Base-by-base conservation (phyloP, 30 jellyfish, hydroid and myxozoan genomes). In the Pseudorhiza aurosa region DNA sequence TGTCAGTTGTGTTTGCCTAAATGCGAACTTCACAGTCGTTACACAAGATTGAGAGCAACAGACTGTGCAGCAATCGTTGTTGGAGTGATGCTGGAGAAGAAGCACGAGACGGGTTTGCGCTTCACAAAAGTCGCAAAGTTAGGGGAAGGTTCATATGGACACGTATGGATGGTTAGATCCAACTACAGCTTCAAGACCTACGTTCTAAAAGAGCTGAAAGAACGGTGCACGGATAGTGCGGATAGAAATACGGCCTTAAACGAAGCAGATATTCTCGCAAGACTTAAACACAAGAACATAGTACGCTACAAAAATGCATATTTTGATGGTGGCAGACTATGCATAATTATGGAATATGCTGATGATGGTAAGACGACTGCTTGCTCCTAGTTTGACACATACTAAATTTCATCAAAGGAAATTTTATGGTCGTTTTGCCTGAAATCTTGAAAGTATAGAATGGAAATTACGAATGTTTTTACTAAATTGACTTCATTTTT, bases 321-420 rank as follows among this genome's bases (percentile, higher is more conserved):
- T 56, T 65, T 78, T 50, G 74, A 87, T 33, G 92, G 67, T 19
- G 56, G 75, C 19, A 77, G 53, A 9, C 81, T 87, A 21, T 87
- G 93, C 51, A 87, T 87, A 14, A 68, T 65, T 8, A 87, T 87
- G 96, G 96, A 87, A 51, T 87, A 87, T 57, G 96, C 96, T 55
- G 83, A 77, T 57, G 96, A 87, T 65, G 96, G 96, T 83, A 60
- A 35, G 85, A n/a, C 15, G n/a, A n/a, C n/a, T n/a, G n/a, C n/a
- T n/a, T n/a, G n/a, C n/a, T n/a, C n/a, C n/a, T n/a, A n/a, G n/a
- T n/a, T n/a, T n/a, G n/a, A n/a, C n/a, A n/a, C n/a, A n/a, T n/a
- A n/a, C n/a, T n/a, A n/a, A n/a, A n/a, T n/a, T n/a, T n/a, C n/a
- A n/a, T n/a, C n/a, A n/a, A n/a, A n/a, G n/a, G n/a, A n/a, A n/a